Conservation (phyloP, 2,888 invertebrate species). For the Zaprionus obscuricornis region DNA sequence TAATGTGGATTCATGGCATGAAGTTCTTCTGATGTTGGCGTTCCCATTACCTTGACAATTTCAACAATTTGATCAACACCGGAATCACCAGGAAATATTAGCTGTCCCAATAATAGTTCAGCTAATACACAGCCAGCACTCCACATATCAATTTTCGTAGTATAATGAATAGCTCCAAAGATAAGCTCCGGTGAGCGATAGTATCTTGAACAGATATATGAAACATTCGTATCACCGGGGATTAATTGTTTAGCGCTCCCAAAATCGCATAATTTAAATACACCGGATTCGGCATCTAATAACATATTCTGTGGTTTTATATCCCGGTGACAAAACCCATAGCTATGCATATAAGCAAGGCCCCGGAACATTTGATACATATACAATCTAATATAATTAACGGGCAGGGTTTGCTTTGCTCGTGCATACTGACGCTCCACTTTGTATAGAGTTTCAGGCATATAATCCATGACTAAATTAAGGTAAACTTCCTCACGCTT, state of each 20-base stretch:
- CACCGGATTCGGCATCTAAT: conserved; percentile 97
- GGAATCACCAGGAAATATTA: conserved; percentile 99
- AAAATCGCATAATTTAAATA: conserved; percentile 99
- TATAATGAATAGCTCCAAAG: conserved; percentile 99
- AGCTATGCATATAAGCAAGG: conserved; percentile 98
- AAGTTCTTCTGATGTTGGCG: conserved; percentile 99
- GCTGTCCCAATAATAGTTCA: conserved; percentile 97
- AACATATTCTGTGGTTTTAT: conserved; percentile 99
- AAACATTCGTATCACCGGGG: conserved; percentile 98
- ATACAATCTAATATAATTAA: conserved; percentile 99
- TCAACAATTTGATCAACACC: conserved; percentile 99
- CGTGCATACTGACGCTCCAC: conserved; percentile 99
- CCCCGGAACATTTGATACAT: conserved; percentile 99
- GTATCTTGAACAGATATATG: conserved; percentile 99
- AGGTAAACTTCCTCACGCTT: conserved; percentile 99
- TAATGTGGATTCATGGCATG: conserved; percentile 99
- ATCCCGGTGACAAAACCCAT: conserved; percentile 99
- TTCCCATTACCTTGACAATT: conserved; percentile 99
- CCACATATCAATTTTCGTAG: conserved; percentile 98
- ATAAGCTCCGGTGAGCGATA: conserved; percentile 99
- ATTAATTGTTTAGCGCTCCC: conserved; percentile 99
- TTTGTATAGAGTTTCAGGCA: conserved; percentile 99
- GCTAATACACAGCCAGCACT: conserved; percentile 99
- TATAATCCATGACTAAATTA: conserved; percentile 99
- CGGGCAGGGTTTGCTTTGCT: conserved; percentile 99